phyloP scores from a whole-genome alignment of 2,113 vertebrate species.

The Aegotheles bennettii region DNA sequence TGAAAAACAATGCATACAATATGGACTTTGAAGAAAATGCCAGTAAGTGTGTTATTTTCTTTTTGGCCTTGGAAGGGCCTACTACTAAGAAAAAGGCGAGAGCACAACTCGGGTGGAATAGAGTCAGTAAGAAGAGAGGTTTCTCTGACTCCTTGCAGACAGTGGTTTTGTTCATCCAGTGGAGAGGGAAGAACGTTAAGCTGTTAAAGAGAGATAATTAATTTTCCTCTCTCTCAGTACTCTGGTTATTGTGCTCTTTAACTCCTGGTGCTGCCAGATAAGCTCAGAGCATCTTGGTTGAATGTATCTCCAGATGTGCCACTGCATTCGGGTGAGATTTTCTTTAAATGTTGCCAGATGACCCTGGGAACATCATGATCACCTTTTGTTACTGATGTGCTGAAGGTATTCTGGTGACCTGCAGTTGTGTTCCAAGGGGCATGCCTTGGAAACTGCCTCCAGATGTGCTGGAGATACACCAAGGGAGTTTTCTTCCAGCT shows the following conservation, averaged over 20 bases:
- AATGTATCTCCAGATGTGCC: background rate
- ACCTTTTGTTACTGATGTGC: background rate
- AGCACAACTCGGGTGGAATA: background rate
- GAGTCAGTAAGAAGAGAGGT: background rate
- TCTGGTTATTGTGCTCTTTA: background rate
- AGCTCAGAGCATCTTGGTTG: background rate
- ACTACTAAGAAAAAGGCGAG: background rate
- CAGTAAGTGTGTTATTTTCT: constrained; percentile 23
- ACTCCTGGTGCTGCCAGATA: background rate
- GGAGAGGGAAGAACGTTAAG: background rate
- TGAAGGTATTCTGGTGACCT: background rate
- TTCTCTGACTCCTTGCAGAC: background rate
- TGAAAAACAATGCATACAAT: constrained; percentile 47
- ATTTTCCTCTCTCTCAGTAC: background rate
- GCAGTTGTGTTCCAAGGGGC: background rate
- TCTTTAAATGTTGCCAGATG: background rate
- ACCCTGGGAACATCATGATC: background rate
- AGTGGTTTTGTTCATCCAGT: background rate
- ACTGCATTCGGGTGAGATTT: background rate
- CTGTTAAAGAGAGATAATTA: background rate
- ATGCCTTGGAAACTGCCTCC: background rate
- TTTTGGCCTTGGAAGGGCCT: background rate
- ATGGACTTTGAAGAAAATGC: constrained; percentile 48
- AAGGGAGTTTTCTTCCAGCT: background rate
- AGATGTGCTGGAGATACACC: background rate